Evolutionary conservation across 2,797 vertebrate genomes (phyloP), one percentile per base, ranked within the genome.

Genomic region (Poecilia velifera): DNA sequence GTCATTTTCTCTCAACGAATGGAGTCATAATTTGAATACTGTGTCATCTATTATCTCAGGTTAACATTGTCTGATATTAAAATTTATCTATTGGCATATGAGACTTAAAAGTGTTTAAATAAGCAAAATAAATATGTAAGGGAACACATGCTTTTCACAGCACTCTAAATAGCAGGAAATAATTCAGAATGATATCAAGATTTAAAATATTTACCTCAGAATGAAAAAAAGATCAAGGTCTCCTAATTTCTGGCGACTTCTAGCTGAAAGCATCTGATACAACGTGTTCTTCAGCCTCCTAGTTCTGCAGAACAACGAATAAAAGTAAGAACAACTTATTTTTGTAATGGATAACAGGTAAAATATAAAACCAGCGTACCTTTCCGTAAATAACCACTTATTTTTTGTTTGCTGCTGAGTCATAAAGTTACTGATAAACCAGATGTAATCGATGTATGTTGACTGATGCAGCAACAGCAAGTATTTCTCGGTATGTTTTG

Each of bases 371-470:
- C 28, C 45, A 47, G 36, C 51, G 82, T 82, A 70, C 85, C 84
- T 78, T 76, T 80, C 16, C 28, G 71, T 49, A 76, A 83, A 88
- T 83, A 90, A 74, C 91, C 90, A 94, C 68, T 76, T 82, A 47
- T 82, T 83, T 66, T 79, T 90, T 88, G 82, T 92, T 90, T 90
- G 64, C 76, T 55, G 53, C 18, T 41, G 55, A 73, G 78, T 76
- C 72, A 72, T 70, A 39, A 92, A 84, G 92, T 94, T 95, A 94
- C 94, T 94, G 90, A 95, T 94, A 91, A 94, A 93, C 93, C 83
- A 91, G 86, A 82, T 53, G 76, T 72, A 80, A 90, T 92, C 90
- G 72, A 86, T 91, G 83, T 53, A 86, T 91, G 89, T 85, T 86
- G 84, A 87, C 87, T 80, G 77, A 84, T 78, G 76, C 16, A 76